Evolutionary conservation across 2,797 vertebrate species (phyloP).

Genomic region (Luscinia megarhynchos): DNA sequence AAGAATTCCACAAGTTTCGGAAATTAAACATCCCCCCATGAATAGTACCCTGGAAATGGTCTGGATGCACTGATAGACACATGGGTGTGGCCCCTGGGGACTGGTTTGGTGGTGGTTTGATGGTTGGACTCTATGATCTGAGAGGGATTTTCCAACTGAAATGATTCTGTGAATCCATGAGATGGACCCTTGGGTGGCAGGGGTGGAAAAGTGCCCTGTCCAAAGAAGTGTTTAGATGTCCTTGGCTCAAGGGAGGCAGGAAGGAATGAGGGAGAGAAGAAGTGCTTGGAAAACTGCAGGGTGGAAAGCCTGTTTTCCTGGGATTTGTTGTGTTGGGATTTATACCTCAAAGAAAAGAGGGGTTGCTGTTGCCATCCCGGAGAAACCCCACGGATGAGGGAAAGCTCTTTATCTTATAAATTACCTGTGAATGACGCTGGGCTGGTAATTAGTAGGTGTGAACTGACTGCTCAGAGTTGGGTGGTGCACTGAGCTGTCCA

Average conservation of each 20-base stretch:
- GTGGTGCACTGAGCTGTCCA: rapidly evolving
- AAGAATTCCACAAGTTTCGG: neutral
- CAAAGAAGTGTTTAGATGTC: neutral
- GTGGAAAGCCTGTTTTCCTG: neutral
- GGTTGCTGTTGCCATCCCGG: neutral
- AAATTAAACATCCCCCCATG: neutral
- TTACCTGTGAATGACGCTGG: neutral
- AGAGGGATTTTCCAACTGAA: neutral
- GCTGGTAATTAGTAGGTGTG: neutral
- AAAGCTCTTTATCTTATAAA: neutral
- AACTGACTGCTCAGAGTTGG: neutral
- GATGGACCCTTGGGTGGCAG: neutral
- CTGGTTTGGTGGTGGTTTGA: neutral
- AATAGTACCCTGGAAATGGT: neutral
- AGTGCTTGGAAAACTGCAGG: neutral
- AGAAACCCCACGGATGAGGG: neutral
- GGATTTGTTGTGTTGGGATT: neutral
- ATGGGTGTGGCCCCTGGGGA: neutral
- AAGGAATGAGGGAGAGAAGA: neutral
- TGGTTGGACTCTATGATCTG: neutral
- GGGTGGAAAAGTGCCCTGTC: neutral
- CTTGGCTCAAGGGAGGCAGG: neutral
- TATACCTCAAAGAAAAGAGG: neutral
- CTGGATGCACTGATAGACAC: neutral
- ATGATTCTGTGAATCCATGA: neutral